Conservation (phyloP, 1,140 invertebrate species). For the Drosophila leontia region DNA sequence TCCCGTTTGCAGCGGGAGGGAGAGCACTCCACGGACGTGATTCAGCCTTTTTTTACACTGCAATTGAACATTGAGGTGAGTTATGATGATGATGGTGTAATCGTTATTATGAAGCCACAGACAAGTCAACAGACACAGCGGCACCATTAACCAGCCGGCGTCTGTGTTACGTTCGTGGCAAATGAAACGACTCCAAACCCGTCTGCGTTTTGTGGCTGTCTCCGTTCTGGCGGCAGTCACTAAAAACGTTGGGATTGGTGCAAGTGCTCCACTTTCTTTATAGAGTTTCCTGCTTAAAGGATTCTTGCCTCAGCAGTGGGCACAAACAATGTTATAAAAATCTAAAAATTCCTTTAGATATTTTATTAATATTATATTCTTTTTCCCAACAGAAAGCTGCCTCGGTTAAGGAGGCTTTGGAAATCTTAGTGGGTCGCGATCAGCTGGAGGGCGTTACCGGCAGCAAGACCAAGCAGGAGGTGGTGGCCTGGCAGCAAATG, state of each 20-base stretch:
- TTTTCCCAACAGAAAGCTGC: slow-evolving; percentile 89
- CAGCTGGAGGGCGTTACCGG: slow-evolving; percentile 94
- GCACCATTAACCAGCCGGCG: slow-evolving; percentile 52
- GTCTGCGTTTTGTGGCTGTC: slow-evolving; percentile 26
- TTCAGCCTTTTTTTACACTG: slow-evolving; percentile 97
- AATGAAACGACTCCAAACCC: slow-evolving; percentile 51
- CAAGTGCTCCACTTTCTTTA: slow-evolving; percentile 44
- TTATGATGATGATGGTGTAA: not conserved
- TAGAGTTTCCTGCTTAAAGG: slow-evolving; percentile 6
- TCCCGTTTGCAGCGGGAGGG: slow-evolving; percentile 92
- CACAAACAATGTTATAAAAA: slow-evolving; percentile 36
- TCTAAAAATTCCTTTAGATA: not conserved
- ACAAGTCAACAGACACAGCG: slow-evolving; percentile 77
- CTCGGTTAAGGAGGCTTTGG: slow-evolving; percentile 93
- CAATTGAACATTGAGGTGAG: slow-evolving; percentile 96
- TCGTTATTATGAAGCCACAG: slow-evolving; percentile 48
- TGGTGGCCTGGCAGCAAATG: slow-evolving; percentile 93
- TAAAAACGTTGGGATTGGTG: slow-evolving; percentile 33
- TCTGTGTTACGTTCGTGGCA: slow-evolving; percentile 82
- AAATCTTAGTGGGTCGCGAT: slow-evolving; percentile 93
- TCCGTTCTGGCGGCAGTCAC: slow-evolving; percentile 60
- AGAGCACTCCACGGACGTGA: slow-evolving; percentile 91
- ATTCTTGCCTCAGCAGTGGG: slow-evolving; percentile 16
- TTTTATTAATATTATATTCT: slow-evolving; percentile 20
- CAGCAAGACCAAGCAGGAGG: slow-evolving; percentile 91